A percentile compares a stretch with the other conserved stretches of the same genome.
Conservation (phyloP, 2,797 vertebrate genomes). For the Odontamblyopus rebecca region DNA sequence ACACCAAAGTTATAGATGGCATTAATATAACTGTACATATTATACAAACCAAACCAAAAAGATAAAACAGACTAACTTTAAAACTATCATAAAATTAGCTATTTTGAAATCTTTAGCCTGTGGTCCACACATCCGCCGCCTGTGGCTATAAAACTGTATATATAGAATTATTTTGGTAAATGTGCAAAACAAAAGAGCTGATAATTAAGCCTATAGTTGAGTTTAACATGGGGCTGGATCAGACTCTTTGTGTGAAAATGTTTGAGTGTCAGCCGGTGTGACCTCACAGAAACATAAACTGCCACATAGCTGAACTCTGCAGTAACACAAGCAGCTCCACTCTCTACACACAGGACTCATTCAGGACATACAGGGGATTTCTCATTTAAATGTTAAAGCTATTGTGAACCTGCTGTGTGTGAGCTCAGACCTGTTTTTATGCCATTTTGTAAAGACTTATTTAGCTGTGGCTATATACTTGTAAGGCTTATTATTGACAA, state of each 20-base stretch:
- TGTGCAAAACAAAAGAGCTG: not conserved
- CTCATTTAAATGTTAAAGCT: not conserved
- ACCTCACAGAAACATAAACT: constrained; percentile 7
- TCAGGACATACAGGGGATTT: constrained; percentile 12
- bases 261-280: constrained; percentile 4
- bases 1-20: not conserved
- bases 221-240: not conserved
- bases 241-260: not conserved
- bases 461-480: not conserved
- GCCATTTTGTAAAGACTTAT: not conserved
- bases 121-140: not conserved
- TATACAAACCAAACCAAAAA: too few relatives aligned
- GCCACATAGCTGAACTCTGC: constrained; percentile 2
- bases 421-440: not conserved
- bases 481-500: not conserved
- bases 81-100: not conserved
- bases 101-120: not conserved
- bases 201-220: not conserved
- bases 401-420: not conserved
- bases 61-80: not conserved
- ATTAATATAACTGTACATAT: not conserved
- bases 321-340: not conserved
- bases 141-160: not conserved
- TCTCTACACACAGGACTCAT: not conserved
- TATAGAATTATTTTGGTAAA: not conserved